phyloP scores from a whole-genome alignment of 1,140 invertebrate species.

The Capitella teleta region DNA sequence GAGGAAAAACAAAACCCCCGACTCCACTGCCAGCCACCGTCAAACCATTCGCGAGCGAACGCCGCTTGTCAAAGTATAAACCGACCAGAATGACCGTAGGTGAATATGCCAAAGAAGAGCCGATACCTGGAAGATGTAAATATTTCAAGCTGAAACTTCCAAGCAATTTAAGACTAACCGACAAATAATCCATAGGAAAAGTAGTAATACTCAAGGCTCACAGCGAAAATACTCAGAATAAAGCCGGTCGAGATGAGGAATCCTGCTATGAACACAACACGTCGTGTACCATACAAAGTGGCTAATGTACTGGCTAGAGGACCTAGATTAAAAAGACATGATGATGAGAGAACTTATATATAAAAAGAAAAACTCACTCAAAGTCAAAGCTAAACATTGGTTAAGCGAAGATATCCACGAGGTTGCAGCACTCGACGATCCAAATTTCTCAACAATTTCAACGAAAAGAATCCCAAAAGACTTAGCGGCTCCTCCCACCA shows the following conservation, averaged over 20 bases:
- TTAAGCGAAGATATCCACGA: too few relatives aligned
- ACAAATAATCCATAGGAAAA: not conserved
- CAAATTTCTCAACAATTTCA: too few relatives aligned
- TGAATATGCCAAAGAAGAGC: slow-evolving; percentile 63
- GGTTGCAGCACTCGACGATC: too few relatives aligned
- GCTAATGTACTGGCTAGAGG: not conserved
- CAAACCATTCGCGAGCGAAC: slow-evolving; percentile 75
- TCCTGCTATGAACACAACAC: not conserved
- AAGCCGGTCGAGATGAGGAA: not conserved
- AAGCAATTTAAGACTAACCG: not conserved
- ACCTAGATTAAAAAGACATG: too few relatives aligned
- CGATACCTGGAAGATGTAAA: slow-evolving; percentile 50
- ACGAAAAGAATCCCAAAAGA: too few relatives aligned
- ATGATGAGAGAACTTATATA: too few relatives aligned
- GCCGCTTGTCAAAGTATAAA: slow-evolving; percentile 67
- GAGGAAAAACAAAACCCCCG: slow-evolving; percentile 66
- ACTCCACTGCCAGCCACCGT: slow-evolving; percentile 79
- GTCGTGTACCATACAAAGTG: not conserved
- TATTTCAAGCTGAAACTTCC: not conserved
- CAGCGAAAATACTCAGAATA: not conserved
- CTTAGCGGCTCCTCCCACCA: too few relatives aligned
- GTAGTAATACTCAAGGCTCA: not conserved
- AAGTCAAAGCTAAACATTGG: too few relatives aligned
- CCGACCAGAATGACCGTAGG: slow-evolving; percentile 84
- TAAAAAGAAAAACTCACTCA: too few relatives aligned